A percentile compares a stretch with the other conserved stretches of the same genome.
phyloP scores from a whole-genome alignment of 2,113 vertebrate genomes.

The Hemiprocne comata region DNA sequence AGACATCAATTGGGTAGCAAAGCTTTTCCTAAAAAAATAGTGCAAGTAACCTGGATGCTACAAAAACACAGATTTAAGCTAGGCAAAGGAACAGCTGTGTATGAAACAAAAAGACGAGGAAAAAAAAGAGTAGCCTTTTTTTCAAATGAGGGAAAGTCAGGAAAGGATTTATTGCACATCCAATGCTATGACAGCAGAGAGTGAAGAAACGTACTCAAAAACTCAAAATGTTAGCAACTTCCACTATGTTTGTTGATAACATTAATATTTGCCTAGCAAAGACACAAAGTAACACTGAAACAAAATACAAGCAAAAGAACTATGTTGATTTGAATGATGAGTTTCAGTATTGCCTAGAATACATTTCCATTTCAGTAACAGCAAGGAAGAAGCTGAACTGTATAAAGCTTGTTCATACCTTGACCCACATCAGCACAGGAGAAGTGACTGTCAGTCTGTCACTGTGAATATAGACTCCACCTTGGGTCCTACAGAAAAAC shows the following conservation, averaged over 20 bases:
- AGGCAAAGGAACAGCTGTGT: neutral
- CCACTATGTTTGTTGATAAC: neutral
- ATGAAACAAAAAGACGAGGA: neutral
- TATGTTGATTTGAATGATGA: neutral
- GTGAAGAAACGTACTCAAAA: neutral
- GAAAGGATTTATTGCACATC: neutral
- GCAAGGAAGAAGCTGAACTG: neutral
- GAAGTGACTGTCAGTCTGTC: constrained; percentile 91
- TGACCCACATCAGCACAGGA: constrained; percentile 95
- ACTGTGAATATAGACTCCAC: constrained; percentile 85
- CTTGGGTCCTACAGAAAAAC: constrained; percentile 83
- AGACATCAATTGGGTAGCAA: neutral
- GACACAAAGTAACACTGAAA: neutral
- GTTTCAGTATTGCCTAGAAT: neutral
- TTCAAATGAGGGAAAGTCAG: neutral
- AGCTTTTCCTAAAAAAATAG: neutral
- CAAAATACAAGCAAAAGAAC: neutral
- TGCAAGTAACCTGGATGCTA: neutral
- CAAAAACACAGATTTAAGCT: neutral
- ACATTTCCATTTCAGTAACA: neutral
- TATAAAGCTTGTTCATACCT: constrained; percentile 77
- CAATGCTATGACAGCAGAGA: neutral
- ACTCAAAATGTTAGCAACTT: neutral
- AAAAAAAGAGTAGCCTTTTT: neutral
- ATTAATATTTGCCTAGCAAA: constrained; percentile 5